Evolutionary conservation across 1,140 invertebrate species (phyloP), one percentile per base, ranked within the genome.

Genomic region (Trissolcus basalis): DNA sequence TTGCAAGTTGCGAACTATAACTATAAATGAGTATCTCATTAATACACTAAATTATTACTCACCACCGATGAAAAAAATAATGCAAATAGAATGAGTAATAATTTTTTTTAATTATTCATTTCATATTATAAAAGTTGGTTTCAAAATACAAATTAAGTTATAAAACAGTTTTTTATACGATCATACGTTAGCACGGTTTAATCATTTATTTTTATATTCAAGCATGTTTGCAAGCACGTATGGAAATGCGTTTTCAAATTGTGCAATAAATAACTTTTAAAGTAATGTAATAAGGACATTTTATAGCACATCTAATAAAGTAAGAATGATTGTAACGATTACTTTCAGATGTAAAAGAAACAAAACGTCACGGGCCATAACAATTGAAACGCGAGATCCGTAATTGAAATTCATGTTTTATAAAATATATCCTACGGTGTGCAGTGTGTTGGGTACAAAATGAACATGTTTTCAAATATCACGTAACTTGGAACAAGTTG

Each of bases 381-480:
- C 27, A 48, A 47, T 58, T 32, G 55, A 10, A 54, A n/a, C 15
- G 35, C 51, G 10, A 15, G 12, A 1, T 58, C 43, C 32, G 43
- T 36, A 47, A 60, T 50, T 50, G 36, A 51, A 61, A 61, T 61
- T 61, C 33, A 61, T 51, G 12, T 11, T 15, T 11, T 14, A 27
- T 39, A 48, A 15, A 61, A 44, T 61, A 33, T 56, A 8, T 43
- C 44, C 36, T 33, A 7, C 33, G 15, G 5, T 32, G 41, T 50
- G 35, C 53, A 56, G 36, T 48, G 41, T 56, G 19, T 27, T 6
- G 19, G 19, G 19, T 27, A 56, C 53, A 65, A 55, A 65, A 49
- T 49, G 51, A 47, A 49, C 61, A 43, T 49, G 43, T 55, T 65
- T 65, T 49, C 48, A 41, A 65, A 65, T 55, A 55, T 65, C 61